These are phyloP conservation scores for Oryzias woworae DNA, from an alignment of 2,113 vertebrate species.

Conservation along the genomic window DNA sequence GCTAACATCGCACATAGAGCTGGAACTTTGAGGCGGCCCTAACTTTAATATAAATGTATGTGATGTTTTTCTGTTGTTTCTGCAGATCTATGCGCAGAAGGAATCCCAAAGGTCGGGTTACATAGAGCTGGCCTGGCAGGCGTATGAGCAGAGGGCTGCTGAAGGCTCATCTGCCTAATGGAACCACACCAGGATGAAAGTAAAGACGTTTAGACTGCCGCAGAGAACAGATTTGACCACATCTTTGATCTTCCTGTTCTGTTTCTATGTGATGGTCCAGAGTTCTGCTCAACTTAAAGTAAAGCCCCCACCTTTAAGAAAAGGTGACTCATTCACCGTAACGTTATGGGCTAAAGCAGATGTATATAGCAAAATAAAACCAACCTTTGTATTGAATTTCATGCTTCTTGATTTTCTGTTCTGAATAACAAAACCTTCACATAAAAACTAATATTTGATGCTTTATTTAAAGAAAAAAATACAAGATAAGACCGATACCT, in stretches of 20 bases:
- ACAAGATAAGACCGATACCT: not conserved
- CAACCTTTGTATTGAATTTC: slow-evolving; percentile 18
- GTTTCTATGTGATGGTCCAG: not conserved
- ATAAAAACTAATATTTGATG: not conserved
- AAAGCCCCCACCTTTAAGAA: not conserved
- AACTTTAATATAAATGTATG: not conserved
- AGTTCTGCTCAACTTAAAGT: not conserved
- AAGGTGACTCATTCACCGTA: not conserved
- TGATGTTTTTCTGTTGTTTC: not conserved
- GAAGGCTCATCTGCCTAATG: slow-evolving; percentile 44
- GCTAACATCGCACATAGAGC: slow-evolving; percentile 7
- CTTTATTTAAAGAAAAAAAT: slow-evolving; percentile 5
- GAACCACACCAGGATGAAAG: not conserved
- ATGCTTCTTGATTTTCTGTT: not conserved
- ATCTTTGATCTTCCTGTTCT: not conserved
- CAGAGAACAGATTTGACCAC: not conserved
- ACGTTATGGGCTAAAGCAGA: not conserved
- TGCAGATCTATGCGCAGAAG: slow-evolving; percentile 85
- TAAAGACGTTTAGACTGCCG: not conserved
- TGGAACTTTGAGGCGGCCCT: not conserved
- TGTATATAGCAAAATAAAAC: slow-evolving; percentile 57
- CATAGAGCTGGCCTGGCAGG: slow-evolving; percentile 88
- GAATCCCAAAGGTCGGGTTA: slow-evolving; percentile 87
- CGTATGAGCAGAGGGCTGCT: slow-evolving; percentile 74
- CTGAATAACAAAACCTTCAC: not conserved